Evolutionary conservation across 2,797 vertebrate genomes (phyloP).

Genomic region (Sebastes alutus): DNA sequence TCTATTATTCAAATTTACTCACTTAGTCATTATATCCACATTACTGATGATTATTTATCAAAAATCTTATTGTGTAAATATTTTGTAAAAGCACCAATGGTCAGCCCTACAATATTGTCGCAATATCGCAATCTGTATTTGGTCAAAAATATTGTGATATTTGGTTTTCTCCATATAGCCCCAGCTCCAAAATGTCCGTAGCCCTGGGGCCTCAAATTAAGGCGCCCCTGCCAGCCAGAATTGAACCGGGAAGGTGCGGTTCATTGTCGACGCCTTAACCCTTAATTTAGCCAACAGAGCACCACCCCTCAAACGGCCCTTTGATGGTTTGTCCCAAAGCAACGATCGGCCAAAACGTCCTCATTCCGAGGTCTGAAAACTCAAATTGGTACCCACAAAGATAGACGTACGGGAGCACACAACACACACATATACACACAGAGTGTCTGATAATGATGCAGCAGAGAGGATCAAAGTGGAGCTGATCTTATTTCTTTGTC

Average conservation of each 20-base stretch:
- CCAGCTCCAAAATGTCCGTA: too few relatives aligned
- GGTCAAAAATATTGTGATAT: too few relatives aligned
- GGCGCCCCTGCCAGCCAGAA: too few relatives aligned
- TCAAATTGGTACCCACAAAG: background rate
- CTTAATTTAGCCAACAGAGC: background rate
- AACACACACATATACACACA: background rate
- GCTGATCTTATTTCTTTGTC: background rate
- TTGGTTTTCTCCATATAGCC: too few relatives aligned
- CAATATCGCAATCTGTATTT: too few relatives aligned
- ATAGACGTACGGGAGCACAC: background rate
- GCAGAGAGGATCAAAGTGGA: conserved; percentile 10
- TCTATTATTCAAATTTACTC: too few relatives aligned
- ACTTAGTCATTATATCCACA: too few relatives aligned
- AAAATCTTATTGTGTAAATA: too few relatives aligned
- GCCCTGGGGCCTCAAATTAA: too few relatives aligned
- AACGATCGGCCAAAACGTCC: background rate
- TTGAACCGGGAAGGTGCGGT: background rate
- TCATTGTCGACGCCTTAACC: background rate
- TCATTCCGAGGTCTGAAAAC: background rate
- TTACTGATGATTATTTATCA: too few relatives aligned
- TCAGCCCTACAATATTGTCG: too few relatives aligned
- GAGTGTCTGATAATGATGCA: background rate
- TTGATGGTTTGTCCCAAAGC: background rate
- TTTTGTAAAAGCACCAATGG: too few relatives aligned
- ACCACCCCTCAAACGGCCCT: background rate